A percentile compares a stretch with the other conserved stretches of the same genome.
Evolutionary conservation across 2,113 vertebrate species (phyloP).

Genomic region (Cisticola juncidis): DNA sequence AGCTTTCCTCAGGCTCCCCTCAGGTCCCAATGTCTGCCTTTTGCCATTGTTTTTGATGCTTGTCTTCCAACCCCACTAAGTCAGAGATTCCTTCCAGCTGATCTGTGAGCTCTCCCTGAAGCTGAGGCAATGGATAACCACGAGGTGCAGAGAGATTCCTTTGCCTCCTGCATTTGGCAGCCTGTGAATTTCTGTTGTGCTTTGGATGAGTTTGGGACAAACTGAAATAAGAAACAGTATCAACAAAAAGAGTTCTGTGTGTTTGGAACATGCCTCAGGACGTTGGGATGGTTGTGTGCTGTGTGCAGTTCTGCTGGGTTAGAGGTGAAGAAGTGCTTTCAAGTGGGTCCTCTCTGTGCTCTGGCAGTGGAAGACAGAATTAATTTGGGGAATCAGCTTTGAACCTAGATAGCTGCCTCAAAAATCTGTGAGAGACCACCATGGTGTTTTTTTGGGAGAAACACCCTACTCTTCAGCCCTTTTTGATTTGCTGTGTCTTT

Average conservation of each 20-base stretch:
- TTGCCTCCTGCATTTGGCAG: not conserved
- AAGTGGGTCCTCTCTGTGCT: not conserved
- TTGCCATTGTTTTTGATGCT: not conserved
- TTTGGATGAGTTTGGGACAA: not conserved
- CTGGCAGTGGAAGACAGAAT: not conserved
- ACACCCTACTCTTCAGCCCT: not conserved
- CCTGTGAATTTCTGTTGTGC: not conserved
- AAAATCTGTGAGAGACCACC: not conserved
- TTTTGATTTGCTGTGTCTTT: fast-evolving
- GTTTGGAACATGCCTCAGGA: fast-evolving
- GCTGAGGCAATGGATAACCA: not conserved
- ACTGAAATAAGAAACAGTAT: not conserved
- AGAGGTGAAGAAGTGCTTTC: not conserved
- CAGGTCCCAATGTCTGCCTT: not conserved
- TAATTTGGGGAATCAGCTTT: not conserved
- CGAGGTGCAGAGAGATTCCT: not conserved
- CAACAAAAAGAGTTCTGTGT: not conserved
- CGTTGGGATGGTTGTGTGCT: not conserved
- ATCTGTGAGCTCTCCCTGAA: not conserved
- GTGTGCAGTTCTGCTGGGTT: not conserved
- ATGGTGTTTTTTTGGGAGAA: not conserved
- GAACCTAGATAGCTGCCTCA: not conserved
- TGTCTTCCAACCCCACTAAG: not conserved
- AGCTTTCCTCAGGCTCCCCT: not conserved
- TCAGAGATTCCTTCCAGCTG: not conserved